phyloP scores from a whole-genome alignment of 1,140 invertebrate genomes.

The Drosophila asahinai region DNA sequence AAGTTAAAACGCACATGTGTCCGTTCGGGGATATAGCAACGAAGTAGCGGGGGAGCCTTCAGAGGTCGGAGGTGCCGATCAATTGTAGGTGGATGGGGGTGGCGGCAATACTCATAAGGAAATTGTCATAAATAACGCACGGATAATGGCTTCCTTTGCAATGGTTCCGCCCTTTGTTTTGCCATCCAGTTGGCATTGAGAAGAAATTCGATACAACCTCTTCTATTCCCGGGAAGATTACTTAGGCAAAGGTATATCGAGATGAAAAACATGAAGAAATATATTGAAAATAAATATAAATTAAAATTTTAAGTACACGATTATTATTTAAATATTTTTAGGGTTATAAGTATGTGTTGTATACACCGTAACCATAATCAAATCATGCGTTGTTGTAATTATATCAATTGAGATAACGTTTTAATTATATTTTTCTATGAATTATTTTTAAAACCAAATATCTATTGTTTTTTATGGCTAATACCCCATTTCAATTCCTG shows the following conservation, averaged over 20 bases:
- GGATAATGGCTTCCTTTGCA: constrained; percentile 62
- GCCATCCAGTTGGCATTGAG: neutral
- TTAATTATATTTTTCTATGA: neutral
- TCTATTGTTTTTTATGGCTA: no score
- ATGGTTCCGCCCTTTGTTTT: constrained; percentile 23
- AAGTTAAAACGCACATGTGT: constrained; percentile 43
- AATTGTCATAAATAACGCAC: constrained; percentile 76
- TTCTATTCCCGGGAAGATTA: neutral
- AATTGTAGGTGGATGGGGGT: constrained; percentile 29
- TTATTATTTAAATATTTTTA: no score
- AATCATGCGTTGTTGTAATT: no score
- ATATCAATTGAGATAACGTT: no score
- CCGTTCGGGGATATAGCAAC: constrained; percentile 23
- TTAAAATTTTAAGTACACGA: no score
- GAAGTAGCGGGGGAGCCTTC: neutral
- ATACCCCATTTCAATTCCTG: no score
- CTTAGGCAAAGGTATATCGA: neutral
- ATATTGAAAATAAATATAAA: no score
- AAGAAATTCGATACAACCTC: constrained; percentile 3
- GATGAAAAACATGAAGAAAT: no score
- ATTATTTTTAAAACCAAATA: no score
- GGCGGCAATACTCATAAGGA: constrained; percentile 56
- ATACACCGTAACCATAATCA: no score
- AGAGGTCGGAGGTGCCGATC: constrained; percentile 38
- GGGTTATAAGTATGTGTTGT: no score